Percentiles rank a stretch among this genome's conserved stretches.
Evolutionary conservation across 2,113 vertebrate genomes (phyloP).

Genomic region (Anolis sagrei): DNA sequence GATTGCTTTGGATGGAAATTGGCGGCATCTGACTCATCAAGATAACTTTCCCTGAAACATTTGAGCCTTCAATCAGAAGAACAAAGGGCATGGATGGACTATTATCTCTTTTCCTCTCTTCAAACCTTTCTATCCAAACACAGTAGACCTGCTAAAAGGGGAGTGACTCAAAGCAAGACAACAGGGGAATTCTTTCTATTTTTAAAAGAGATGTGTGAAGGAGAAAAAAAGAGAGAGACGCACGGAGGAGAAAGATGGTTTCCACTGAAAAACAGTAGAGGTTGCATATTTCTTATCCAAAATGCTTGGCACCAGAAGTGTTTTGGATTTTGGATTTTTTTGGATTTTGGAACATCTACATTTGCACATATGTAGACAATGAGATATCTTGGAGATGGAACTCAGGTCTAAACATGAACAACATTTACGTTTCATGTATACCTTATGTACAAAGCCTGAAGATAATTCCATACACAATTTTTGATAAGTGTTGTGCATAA

Average conservation of each 20-base stretch:
- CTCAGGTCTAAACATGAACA: too few relatives aligned
- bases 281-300: too few relatives aligned
- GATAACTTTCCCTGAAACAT: conserved; percentile 56
- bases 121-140: conserved; percentile 28
- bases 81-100: conserved; percentile 42
- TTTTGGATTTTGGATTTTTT: too few relatives aligned
- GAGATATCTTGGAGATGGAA: too few relatives aligned
- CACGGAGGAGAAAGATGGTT: background rate
- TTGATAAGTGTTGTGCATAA: too few relatives aligned
- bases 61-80: conserved; percentile 53
- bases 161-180: background rate
- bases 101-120: background rate
- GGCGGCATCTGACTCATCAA: conserved; percentile 56
- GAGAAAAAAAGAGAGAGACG: too few relatives aligned
- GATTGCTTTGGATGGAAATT: conserved; percentile 58
- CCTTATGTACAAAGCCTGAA: too few relatives aligned
- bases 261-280: background rate
- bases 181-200: background rate
- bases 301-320: too few relatives aligned
- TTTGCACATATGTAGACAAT: too few relatives aligned
- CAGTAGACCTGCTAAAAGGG: conserved; percentile 36
- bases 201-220: background rate
- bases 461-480: too few relatives aligned
- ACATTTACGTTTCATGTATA: too few relatives aligned
- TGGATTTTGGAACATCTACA: too few relatives aligned